Percentiles rank a stretch among this genome's conserved stretches.
These are phyloP conservation scores for Silurus glanis DNA, from an alignment of 2,113 vertebrate genomes.

Conservation along the genomic window DNA sequence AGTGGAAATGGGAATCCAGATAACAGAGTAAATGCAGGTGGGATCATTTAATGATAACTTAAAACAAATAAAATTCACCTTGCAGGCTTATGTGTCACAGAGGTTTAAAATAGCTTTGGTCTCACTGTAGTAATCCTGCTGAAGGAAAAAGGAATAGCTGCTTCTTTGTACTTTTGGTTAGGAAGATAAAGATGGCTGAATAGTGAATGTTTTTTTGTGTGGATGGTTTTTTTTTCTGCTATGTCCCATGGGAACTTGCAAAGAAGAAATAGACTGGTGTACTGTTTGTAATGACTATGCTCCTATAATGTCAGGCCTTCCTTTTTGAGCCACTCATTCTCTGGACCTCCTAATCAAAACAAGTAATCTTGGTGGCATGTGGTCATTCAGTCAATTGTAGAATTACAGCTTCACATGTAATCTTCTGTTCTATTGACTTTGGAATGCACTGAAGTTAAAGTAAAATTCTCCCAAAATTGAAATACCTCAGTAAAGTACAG, in stretches of 20 bases:
- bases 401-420: not conserved
- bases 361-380: not conserved
- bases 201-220: not conserved
- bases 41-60: not conserved
- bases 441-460: too few relatives aligned
- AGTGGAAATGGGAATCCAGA: not conserved
- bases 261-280: not conserved
- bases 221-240: not conserved
- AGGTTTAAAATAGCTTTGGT: not conserved
- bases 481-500: too few relatives aligned
- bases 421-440: not conserved
- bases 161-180: not conserved
- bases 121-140: not conserved
- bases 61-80: not conserved
- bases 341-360: not conserved
- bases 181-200: not conserved
- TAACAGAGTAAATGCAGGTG: conserved; percentile 4
- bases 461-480: too few relatives aligned
- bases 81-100: not conserved
- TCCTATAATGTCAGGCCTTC: not conserved
- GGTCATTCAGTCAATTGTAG: not conserved
- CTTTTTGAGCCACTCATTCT: not conserved
- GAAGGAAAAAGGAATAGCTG: not conserved
- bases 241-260: not conserved
- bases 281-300: not conserved